A percentile compares a stretch with the other conserved stretches of the same genome.
These are phyloP conservation scores for Trachemys scripta DNA, from an alignment of 2,113 vertebrate genomes.

Conservation along the genomic window DNA sequence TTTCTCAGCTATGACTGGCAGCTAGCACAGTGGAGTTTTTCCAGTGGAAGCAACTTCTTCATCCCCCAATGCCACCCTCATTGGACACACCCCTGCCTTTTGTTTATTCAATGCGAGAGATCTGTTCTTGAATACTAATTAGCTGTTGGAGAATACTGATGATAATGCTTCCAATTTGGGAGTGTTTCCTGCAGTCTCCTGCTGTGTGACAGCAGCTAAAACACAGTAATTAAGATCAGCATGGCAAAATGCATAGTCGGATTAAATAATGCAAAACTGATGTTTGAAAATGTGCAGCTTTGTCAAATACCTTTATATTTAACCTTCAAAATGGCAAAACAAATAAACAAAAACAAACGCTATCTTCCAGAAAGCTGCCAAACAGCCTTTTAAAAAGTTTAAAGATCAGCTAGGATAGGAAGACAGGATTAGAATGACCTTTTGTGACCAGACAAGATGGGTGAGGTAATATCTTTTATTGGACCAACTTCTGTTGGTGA, in stretches of 20 bases:
- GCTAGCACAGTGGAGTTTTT: background rate
- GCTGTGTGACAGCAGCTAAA: conserved; percentile 50
- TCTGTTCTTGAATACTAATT: conserved; percentile 54
- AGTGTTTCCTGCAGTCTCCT: conserved; percentile 36
- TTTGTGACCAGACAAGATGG: background rate
- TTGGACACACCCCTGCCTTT: conserved; percentile 7
- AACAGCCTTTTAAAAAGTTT: conserved; percentile 43
- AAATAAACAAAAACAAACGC: background rate
- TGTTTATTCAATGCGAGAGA: conserved; percentile 12
- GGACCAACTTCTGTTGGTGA: background rate
- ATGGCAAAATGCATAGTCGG: conserved; percentile 5
- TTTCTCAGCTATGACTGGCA: background rate
- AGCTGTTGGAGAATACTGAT: conserved; percentile 18
- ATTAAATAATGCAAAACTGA: background rate
- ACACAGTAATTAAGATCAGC: conserved; percentile 3
- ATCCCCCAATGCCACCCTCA: background rate
- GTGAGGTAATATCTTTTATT: background rate
- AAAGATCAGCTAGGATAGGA: conserved; percentile 4
- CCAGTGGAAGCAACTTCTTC: background rate
- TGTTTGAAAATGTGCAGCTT: background rate
- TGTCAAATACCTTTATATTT: background rate
- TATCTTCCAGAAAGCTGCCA: conserved; percentile 19
- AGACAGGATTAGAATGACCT: conserved; percentile 45
- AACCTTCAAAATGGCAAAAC: background rate
- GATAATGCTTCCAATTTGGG: conserved; percentile 15